Evolutionary conservation across 2,888 invertebrate species (phyloP), one percentile per base, ranked within the genome.

Genomic region (Pantelozetes paolii): DNA sequence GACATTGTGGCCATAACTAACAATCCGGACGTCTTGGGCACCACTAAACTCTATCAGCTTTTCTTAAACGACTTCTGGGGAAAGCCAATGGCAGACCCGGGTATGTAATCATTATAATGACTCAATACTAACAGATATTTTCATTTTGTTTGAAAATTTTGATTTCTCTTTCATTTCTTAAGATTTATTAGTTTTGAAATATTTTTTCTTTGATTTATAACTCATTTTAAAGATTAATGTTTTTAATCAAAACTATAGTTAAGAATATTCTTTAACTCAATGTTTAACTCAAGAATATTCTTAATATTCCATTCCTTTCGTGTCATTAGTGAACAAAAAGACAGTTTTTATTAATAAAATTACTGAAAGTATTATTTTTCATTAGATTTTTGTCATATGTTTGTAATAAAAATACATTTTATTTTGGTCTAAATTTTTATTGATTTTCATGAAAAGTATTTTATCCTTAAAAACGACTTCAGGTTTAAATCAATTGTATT

Each of bases 61-160:
- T 88, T 90, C 80, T 84, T 85, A 79, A 89, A 91, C 82, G 93
- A 93, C 83, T 93, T 92, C 82, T 93, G 92, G 93, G 92, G 92
- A n/a, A 90, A 89, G 73, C 88, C 90, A 42, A 91, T 93, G 90
- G 86, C 87, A n/a, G 89, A 90, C 80, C 84, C 87, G 72, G 86
- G 86, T 80, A 92, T 91, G 40, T 1, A 20, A 18, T 42, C 26
- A 18, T 20, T 26, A 45, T 15, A 45, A 6, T 45, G 2, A 11
- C 36, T 36, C 6, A 8, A 5, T 36, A 8, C 11, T 36, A 36
- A 36, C 36, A 11, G 6, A n/a, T 45, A 45, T 48, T 48, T 20
- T 48, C 2, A 48, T n/a, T 48, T 20, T n/a, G 2, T 20, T 26
- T 8, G 23, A 54, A 50, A 50, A 1, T 20, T 5, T 20, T 11